Percentiles rank a stretch among this genome's conserved stretches.
These are phyloP conservation scores for Loxodonta africana DNA, from an alignment of 2,113 vertebrate species.

Conservation along the genomic window DNA sequence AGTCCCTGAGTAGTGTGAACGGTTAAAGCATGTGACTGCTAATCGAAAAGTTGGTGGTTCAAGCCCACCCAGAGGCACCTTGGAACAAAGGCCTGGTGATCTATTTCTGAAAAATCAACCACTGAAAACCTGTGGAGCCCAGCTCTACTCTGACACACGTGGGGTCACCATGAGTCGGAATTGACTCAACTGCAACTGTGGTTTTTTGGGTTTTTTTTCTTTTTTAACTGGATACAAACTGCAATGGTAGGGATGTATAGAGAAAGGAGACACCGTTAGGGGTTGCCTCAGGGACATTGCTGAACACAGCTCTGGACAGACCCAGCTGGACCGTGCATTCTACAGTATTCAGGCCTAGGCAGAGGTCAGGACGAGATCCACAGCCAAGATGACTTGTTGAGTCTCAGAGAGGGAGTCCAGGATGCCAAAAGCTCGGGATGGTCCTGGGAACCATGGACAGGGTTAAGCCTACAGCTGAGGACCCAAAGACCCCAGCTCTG, in stretches of 20 bases:
- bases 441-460: not conserved
- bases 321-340: not conserved
- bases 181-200: not conserved
- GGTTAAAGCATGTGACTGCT: not conserved
- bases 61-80: not conserved
- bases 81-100: not conserved
- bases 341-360: not conserved
- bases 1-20: not conserved
- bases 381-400: not conserved
- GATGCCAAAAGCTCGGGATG: not conserved
- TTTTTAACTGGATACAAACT: not conserved
- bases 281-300: not conserved
- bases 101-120: not conserved
- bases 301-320: not conserved
- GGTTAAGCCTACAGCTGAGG: not conserved
- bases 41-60: not conserved
- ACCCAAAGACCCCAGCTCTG: fast-evolving
- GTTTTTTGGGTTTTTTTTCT: not conserved
- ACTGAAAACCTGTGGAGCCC: not conserved
- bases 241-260: not conserved
- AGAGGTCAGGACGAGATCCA: no score
- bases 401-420: not conserved
- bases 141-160: not conserved
- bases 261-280: not conserved
- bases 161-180: not conserved